Percentiles rank a stretch among this genome's conserved stretches.
Conservation (phyloP, 2,888 invertebrate species). For the Eupsilia transversa region DNA sequence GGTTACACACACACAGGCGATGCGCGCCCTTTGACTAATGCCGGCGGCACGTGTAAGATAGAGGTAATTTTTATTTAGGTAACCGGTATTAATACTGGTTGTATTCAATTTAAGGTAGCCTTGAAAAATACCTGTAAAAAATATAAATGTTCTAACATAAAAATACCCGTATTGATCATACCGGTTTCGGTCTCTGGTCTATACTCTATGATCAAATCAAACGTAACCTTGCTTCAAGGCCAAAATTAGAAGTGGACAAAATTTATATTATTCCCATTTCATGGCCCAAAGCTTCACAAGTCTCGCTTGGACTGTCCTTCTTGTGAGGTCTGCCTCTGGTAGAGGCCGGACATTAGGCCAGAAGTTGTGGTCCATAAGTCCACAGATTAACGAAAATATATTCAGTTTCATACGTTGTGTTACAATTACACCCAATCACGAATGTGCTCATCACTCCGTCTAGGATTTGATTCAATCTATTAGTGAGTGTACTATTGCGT, state of each 20-base stretch:
- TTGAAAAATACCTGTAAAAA: too few species aligned
- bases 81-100: too few species aligned
- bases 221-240: background rate
- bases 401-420: slow-evolving; percentile 10
- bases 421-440: slow-evolving; percentile 57
- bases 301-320: background rate
- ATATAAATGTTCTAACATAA: too few species aligned
- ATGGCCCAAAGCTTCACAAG: background rate
- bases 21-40: too few species aligned
- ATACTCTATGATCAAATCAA: background rate
- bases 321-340: background rate
- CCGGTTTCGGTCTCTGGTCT: too few species aligned
- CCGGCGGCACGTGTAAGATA: too few species aligned
- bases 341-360: background rate
- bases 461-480: slow-evolving; percentile 56
- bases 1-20: too few species aligned
- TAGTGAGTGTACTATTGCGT: slow-evolving; percentile 19
- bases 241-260: background rate
- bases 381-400: slow-evolving; percentile 5
- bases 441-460: slow-evolving; percentile 39
- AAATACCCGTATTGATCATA: too few species aligned
- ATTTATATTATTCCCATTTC: background rate
- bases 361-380: background rate
- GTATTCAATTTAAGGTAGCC: too few species aligned
- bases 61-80: too few species aligned